phyloP scores from a whole-genome alignment of 1,140 invertebrate species.

The Thaumetopoea pityocampa region DNA sequence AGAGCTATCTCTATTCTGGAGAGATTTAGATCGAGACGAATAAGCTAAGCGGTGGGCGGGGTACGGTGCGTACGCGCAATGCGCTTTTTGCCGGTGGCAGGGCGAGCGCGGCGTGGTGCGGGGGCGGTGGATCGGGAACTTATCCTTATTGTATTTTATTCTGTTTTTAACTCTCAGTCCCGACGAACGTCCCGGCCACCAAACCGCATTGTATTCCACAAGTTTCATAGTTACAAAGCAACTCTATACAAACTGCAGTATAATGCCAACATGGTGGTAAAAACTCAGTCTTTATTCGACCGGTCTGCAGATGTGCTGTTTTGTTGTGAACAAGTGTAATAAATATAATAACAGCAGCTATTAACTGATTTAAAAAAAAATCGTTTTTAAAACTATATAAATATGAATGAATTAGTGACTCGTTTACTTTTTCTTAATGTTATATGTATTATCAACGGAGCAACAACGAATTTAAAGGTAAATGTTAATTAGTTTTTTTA shows the following conservation, averaged over 20 bases:
- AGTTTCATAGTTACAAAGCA: slow-evolving; percentile 34
- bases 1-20: too few relatives aligned
- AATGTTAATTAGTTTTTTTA: slow-evolving; percentile 16
- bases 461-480: slow-evolving; percentile 53
- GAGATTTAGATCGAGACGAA: slow-evolving; percentile 30
- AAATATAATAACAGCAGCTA: slow-evolving; percentile 33
- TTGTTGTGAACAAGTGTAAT: slow-evolving; percentile 51
- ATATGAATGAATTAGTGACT: slow-evolving; percentile 52
- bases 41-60: slow-evolving; percentile 52
- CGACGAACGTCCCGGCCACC: slow-evolving; percentile 41
- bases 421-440: slow-evolving; percentile 51
- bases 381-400: slow-evolving; percentile 42
- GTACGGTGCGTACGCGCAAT: slow-evolving; percentile 33
- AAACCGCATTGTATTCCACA: slow-evolving; percentile 32
- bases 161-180: slow-evolving; percentile 53
- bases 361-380: slow-evolving; percentile 24
- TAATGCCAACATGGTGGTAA: slow-evolving; percentile 51
- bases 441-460: slow-evolving; percentile 45
- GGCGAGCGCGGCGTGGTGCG: slow-evolving; percentile 17
- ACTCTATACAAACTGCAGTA: slow-evolving; percentile 23
- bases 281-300: slow-evolving; percentile 23
- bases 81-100: slow-evolving; percentile 51
- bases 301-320: slow-evolving; percentile 37
- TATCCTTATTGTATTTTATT: slow-evolving; percentile 63
- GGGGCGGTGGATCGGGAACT: slow-evolving; percentile 44